Conservation (phyloP, 2,113 vertebrate genomes). For the Acanthisitta chloris region DNA sequence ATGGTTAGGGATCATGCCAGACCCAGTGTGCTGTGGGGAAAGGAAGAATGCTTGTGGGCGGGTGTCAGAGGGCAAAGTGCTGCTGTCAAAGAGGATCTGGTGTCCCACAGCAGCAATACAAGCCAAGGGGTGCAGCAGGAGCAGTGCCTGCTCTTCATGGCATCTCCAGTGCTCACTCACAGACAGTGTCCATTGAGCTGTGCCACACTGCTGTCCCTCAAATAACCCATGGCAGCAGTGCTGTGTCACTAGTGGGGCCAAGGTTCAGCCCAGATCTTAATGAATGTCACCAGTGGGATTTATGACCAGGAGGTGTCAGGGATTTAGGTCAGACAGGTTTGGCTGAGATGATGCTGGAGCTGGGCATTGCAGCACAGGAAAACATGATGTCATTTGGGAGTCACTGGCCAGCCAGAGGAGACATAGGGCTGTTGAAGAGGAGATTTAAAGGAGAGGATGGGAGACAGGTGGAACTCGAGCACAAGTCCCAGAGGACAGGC, state of each 20-base stretch:
- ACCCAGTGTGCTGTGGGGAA: accelerated
- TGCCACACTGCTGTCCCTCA: background rate
- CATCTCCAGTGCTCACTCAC: background rate
- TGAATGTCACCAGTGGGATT: background rate
- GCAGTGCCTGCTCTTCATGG: accelerated
- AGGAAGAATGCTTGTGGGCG: accelerated
- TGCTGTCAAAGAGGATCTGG: background rate
- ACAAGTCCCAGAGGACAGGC: too few relatives aligned
- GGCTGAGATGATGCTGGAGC: background rate
- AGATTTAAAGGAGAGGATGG: background rate
- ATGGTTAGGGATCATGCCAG: background rate
- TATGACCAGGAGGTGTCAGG: background rate
- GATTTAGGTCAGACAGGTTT: slow-evolving; percentile 38
- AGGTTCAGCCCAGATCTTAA: background rate
- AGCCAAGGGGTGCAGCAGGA: background rate
- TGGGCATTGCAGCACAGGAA: background rate
- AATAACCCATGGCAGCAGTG: accelerated
- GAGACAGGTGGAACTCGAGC: background rate
- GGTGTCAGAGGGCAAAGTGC: background rate
- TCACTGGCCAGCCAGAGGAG: background rate
- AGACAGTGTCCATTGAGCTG: background rate
- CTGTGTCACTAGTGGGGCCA: background rate
- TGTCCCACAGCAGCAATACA: accelerated
- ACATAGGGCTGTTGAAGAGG: background rate
- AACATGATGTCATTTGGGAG: background rate